Evolutionary conservation across 2,888 invertebrate species (phyloP).

Genomic region (Parnassius smintheus): DNA sequence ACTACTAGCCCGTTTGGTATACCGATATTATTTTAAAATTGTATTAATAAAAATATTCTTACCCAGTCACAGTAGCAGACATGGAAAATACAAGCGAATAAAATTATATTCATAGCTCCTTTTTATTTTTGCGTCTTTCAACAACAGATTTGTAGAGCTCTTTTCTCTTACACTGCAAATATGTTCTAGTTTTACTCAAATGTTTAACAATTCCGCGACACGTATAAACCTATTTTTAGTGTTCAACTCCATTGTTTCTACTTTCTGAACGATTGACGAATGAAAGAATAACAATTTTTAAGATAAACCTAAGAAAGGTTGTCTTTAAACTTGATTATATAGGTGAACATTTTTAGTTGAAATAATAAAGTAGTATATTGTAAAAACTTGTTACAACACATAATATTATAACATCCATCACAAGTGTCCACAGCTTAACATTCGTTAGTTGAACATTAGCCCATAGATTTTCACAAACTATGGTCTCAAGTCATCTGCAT

Average conservation of each 20-base stretch:
- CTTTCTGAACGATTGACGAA: slow-evolving; percentile 3
- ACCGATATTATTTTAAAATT: no score
- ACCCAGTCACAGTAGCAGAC: slow-evolving; percentile 44
- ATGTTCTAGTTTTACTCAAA: slow-evolving; percentile 18
- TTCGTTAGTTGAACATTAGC: no score
- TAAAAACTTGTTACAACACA: no score
- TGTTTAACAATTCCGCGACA: slow-evolving; percentile 50
- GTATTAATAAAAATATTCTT: slow-evolving; percentile 24
- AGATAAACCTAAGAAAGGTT: no score
- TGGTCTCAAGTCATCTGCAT: no score
- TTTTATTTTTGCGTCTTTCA: slow-evolving; percentile 11
- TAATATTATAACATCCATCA: no score
- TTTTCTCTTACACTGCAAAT: slow-evolving; percentile 10
- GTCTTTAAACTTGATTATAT: no score
- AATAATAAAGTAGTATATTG: no score
- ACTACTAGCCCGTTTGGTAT: no score
- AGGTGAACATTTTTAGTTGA: no score
- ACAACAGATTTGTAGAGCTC: neutral
- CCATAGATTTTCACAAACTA: no score
- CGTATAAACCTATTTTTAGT: slow-evolving; percentile 30
- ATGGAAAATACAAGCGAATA: slow-evolving; percentile 39
- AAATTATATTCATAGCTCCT: slow-evolving; percentile 24
- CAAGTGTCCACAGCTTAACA: no score
- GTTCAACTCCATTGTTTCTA: slow-evolving; percentile 25
- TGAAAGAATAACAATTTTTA: slow-evolving; percentile 3